Percentiles rank a stretch among this genome's conserved stretches.
Conservation (phyloP, 2,113 vertebrate species). For the human region DNA sequence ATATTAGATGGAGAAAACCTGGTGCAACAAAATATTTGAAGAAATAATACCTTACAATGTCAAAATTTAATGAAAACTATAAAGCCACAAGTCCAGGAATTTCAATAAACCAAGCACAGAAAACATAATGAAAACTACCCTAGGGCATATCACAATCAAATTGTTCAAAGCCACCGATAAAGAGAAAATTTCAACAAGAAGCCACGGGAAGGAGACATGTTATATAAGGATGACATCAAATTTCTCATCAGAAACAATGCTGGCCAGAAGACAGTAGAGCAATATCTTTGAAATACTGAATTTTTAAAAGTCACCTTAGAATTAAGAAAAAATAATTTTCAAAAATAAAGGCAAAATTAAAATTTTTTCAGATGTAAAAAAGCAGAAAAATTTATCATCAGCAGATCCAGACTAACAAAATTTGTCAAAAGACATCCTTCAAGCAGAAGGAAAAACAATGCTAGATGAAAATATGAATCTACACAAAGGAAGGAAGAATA, state of each 20-base stretch:
- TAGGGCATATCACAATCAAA: not conserved
- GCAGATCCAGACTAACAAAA: not conserved
- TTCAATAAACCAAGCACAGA: not conserved
- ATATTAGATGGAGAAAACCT: not conserved
- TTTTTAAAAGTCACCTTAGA: not conserved
- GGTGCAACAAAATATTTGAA: not conserved
- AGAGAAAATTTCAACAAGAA: not conserved
- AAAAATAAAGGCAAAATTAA: not conserved
- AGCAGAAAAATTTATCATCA: not conserved
- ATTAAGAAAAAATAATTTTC: not conserved
- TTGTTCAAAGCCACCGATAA: not conserved
- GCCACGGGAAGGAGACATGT: not conserved
- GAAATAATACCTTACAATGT: not conserved
- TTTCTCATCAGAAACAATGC: not conserved
- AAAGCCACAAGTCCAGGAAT: not conserved
- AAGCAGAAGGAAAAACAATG: not conserved
- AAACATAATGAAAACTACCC: not conserved
- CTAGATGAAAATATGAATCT: not conserved
- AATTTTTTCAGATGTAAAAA: not conserved
- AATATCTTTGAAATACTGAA: not conserved
- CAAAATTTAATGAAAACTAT: not conserved
- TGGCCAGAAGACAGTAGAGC: not conserved
- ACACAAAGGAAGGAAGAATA: not conserved
- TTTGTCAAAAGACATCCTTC: not conserved
- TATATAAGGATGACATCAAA: not conserved